Evolutionary conservation across 2,797 vertebrate genomes (phyloP).

Genomic region (Pseudochirops cupreus): DNA sequence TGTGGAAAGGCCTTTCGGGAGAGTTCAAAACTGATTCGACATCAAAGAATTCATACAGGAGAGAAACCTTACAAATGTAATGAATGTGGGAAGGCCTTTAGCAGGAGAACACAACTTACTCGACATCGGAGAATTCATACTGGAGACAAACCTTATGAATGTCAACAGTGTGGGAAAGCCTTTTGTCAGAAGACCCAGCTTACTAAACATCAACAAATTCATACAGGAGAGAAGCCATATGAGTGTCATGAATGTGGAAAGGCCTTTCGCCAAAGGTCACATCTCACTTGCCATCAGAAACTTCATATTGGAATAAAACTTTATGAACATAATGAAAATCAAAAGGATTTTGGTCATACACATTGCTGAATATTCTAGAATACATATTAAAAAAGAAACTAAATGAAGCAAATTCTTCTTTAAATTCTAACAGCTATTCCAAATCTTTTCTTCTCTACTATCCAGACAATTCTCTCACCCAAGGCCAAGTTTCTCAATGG

Average conservation of each 20-base stretch:
- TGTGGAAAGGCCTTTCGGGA: conserved; percentile 16
- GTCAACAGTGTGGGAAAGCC: conserved; percentile 59
- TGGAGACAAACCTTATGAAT: conserved; percentile 56
- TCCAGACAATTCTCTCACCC: not conserved
- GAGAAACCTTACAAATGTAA: conserved; percentile 52
- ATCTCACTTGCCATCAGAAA: conserved; percentile 57
- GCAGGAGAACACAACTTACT: conserved; percentile 48
- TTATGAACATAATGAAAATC: conserved; percentile 25
- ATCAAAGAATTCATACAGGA: conserved; percentile 47
- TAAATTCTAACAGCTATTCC: not conserved
- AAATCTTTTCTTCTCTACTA: not conserved
- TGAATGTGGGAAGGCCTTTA: conserved; percentile 55
- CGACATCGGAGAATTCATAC: conserved; percentile 35
- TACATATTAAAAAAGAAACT: not conserved
- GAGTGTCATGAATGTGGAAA: conserved; percentile 55
- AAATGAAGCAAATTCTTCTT: not conserved
- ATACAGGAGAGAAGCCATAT: conserved; percentile 56
- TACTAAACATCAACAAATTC: conserved; percentile 50
- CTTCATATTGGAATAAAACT: conserved; percentile 56
- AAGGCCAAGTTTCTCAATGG: not conserved
- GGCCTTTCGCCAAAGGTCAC: conserved; percentile 52
- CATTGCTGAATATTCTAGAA: not conserved
- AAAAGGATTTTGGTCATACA: not conserved
- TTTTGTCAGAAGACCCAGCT: conserved; percentile 54
- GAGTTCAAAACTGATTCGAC: conserved; percentile 42